Evolutionary conservation across 2,113 vertebrate species (phyloP), one percentile per base, ranked within the genome.

Genomic region (Semicossyphus pulcher): DNA sequence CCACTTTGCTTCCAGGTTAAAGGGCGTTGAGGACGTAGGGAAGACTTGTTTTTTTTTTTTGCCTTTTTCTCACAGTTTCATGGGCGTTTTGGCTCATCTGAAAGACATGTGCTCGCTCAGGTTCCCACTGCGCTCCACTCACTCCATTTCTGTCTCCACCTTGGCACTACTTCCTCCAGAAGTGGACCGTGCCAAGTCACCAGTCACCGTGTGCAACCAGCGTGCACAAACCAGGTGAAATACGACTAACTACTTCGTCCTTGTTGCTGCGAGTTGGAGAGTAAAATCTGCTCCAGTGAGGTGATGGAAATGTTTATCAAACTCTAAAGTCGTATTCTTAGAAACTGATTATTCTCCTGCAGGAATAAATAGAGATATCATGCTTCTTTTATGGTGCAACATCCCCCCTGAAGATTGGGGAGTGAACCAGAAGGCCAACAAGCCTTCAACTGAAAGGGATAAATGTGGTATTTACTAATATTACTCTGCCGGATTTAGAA

Each of bases 21-120:
- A 83, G 81, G 78, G 41, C 62, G 10, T 57, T 23, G 49, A 67
- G 63, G 73, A 83, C 78, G 47, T 2, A 15, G 51, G 45, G 49
- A 56, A 66, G 34, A 63, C 41, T 62, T 25, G 47, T 73, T 85
- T 62, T 71, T 36, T 78, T 73, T 85, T 62, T 71, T 36, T 78
- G 71, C 60, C 59, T 79, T 87, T n/a, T 81, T 87, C 80, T 82
- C 85, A 81, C 84, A 78, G 67, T 85, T 86, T 80, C 69, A 78
- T 44, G 76, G 67, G 70, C 71, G 45, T 88, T 87, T 92, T 92
- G 92, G 91, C 93, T 93, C 89, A 51, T 88, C 80, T 80, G 78
- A 86, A 91, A 90, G 91, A 93, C 93, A 93, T 93, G 93, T 93
- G 93, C 92, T 93, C 69, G 64, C 87, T 80, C 81, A 23, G 80